Evolutionary conservation across 2,113 vertebrate genomes (phyloP), one percentile per base, ranked within the genome.

Genomic region (Callaeas wilsoni): DNA sequence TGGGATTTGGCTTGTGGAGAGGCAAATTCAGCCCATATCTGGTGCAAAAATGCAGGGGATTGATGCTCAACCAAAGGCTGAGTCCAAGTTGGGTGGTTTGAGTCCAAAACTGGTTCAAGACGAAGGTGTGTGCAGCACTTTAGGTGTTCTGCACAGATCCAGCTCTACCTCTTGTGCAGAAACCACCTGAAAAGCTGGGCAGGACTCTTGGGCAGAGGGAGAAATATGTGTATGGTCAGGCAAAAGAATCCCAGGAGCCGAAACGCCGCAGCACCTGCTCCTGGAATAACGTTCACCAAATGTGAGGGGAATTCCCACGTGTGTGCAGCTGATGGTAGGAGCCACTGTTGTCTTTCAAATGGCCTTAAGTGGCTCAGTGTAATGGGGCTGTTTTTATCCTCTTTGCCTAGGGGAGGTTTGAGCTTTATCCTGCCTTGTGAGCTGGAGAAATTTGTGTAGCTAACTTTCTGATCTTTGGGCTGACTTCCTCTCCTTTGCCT

Each of bases 221-320:
- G 52, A 29, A 64, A 27, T 0, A 1, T 9, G 15, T 14, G 16
- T 32, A 9, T 1, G 2, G 19, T 7, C 0, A 1, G 8, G 47
- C 16, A 7, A 11, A 30, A 52, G 62, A 77, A 8, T 23, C 41
- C 29, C 22, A 18, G 0, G 6, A 44, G 55, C 62, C 26, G 41
- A 16, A 63, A 55, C 41, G 64, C 33, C 1, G 0, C 49, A 30
- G 32, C 30, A 39, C 1, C 1, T 14, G 30, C 47, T 75, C 25
- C 42, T 35, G 82, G 63, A 70, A 47, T 13, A 11, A 42, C 42
- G 37, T 5, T 53, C 29, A 13, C 30, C 12, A 16, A 11, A 44
- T 2, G 64, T 0, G 3, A 35, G 37, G 47, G 60, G 29, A 33
- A 62, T 44, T 63, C 68, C 55, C 5, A 4, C 10, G 39, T 1